Evolutionary conservation across 30 jellyfish, hydroid and myxozoan genomes (phyloP), one percentile per base, ranked within the genome.

Genomic region (Cassiopea andromeda): DNA sequence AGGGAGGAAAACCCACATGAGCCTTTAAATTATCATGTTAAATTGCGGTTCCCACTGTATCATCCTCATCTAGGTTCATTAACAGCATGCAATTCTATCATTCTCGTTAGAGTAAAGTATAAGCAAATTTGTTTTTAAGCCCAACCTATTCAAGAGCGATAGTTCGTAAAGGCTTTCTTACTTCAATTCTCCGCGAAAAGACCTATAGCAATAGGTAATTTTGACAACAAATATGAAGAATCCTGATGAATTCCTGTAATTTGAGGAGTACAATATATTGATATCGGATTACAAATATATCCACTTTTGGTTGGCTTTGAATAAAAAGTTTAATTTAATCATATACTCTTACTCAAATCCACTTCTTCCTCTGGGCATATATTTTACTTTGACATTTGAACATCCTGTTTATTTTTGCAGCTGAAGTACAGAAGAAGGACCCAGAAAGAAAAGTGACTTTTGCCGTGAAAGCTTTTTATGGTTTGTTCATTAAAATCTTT

Each of bases 291-390:
- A 81, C 2, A 46, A 60, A 46, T 27, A 69, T 46, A 81, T 81
- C 89, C 82, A 64, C 78, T 81, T 81, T 81, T 81, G 89, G 81
- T 67, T 67, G 43, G 44, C 5, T 46, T 81, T 81, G 15, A 48
- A 15, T 27, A n/a, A 54, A 47, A 44, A 16, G 46, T 61, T 19
- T 81, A 60, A 81, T 81, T 81, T 81, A 48, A 81, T 81, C 81
- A 81, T 60, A 69, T 18, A 60, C 68, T 59, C 89, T 81, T 60
- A 81, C 80, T 59, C n/a, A 81, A 81, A 60, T 81, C 80, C 81
- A 59, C 61, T 67, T 46, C 89, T 16, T 67, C 59, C 70, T 47
- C 70, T 48, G 74, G 74, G 74, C 69, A 60, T 60, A 47, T 57
- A 44, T 49, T 54, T 46, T 60, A 38, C 46, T 48, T 38, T 46